These are phyloP conservation scores for Sialia sialis DNA, from an alignment of 2,113 vertebrate genomes.

Conservation along the genomic window DNA sequence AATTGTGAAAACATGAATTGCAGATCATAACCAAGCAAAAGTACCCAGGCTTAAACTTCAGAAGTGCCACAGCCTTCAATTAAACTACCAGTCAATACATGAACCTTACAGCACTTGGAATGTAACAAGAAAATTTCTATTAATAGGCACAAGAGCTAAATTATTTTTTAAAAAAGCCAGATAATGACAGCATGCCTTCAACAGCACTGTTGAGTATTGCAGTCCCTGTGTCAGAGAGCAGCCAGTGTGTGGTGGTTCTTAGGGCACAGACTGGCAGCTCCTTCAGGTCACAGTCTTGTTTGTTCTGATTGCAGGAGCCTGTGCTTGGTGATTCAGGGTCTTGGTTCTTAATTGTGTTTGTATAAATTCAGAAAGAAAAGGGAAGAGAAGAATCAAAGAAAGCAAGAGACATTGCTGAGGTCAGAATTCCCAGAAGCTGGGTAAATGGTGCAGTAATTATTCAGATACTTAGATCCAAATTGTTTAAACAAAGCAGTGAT, in stretches of 20 bases:
- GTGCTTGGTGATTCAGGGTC: neutral
- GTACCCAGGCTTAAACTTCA: neutral
- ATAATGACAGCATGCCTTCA: neutral
- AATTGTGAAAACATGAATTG: neutral
- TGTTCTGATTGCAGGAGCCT: neutral
- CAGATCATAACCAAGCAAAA: neutral
- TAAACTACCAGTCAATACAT: neutral
- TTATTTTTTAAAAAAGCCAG: accelerated
- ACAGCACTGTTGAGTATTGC: neutral
- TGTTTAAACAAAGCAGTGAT: neutral
- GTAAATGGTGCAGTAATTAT: neutral
- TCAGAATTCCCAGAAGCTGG: neutral
- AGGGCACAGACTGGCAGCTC: neutral
- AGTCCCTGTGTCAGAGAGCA: neutral
- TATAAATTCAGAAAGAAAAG: neutral
- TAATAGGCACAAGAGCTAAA: neutral
- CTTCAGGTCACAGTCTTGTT: neutral
- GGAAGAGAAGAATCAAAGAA: neutral
- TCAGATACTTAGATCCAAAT: neutral
- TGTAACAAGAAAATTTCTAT: neutral
- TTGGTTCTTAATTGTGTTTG: neutral
- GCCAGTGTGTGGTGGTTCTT: neutral
- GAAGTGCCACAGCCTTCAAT: neutral
- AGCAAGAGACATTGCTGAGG: neutral
- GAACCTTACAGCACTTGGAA: neutral